Base-by-base conservation (phyloP, 2,888 invertebrate species). In the Rotaria socialis region DNA sequence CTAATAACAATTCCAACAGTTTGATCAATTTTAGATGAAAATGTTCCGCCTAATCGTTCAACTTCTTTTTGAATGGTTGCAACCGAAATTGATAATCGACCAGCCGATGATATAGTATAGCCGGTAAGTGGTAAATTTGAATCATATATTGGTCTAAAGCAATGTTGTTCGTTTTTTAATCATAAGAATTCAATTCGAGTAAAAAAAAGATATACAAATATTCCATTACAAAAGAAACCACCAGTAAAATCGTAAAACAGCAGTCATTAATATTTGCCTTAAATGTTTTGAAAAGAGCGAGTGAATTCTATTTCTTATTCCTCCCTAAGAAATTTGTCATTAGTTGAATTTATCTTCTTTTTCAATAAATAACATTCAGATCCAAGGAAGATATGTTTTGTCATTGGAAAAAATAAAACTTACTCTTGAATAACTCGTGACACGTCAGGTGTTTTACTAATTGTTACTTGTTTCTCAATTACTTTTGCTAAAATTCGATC, bases 1-100 rank as follows among this genome's bases (percentile, higher is more conserved):
- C 95, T 94, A 87, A 97, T 94, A 8, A 95, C 93, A 11, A 95
- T 96, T 58, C 94, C 94, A 0, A 94, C 91, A 41, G 93, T 93
- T 55, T 93, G 92, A 7, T 93, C 89, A 43, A 95, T 92, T 90
- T 94, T 94, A 6, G 92, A 92, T 0, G 92, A 92, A 0, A 95
- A 93, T 88, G 93, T 93, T 0, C 96, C 97, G 0, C 97, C 96
- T 85, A 96, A 90, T 87, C 93, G 93, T 43, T 93, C 90, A 75
- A 97, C 94, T 84, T 47, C 6, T 47, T 80, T 80, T 24, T 80
- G 75, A 43, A 80, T 22, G 7, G 43, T 80, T 80, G 75, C 75
- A 47, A 47, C 75, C 2, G 75, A 80, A 80, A 24, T 80, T n/a
- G 75, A 43, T 6, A 80, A 80, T 24, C 75, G 75, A n/a, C 75